Conservation (phyloP, 1,140 invertebrate species). For the Drosophila melanica region DNA sequence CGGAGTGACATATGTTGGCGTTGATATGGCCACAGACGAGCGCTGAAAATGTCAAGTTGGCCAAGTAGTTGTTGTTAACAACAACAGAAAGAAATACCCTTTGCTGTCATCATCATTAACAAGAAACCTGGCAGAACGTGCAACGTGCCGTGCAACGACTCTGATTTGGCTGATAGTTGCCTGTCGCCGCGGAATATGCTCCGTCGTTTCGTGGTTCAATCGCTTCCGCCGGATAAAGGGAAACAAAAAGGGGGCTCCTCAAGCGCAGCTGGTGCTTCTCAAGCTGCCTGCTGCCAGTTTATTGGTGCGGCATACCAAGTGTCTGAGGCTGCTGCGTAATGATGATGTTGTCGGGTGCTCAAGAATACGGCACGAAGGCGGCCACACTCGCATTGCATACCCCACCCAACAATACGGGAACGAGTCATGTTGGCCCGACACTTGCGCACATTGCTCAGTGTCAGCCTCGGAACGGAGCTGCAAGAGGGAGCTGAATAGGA, state of each 20-base stretch:
- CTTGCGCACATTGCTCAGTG: constrained; percentile 46
- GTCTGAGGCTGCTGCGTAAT: constrained; percentile 39
- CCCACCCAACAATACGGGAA: not conserved
- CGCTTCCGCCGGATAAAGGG: constrained; percentile 26
- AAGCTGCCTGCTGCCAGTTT: not conserved
- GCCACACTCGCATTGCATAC: constrained; percentile 13
- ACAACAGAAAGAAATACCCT: constrained; percentile 19
- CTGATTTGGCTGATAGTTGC: constrained; percentile 40
- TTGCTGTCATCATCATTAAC: constrained; percentile 49
- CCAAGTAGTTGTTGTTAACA: constrained; percentile 21
- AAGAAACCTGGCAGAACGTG: constrained; percentile 32
- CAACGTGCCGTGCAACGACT: constrained; percentile 5
- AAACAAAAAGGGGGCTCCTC: constrained; percentile 20
- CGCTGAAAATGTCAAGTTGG: constrained; percentile 46
- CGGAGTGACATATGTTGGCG: constrained; percentile 39
- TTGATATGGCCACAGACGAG: constrained; percentile 25
- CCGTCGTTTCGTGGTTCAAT: constrained; percentile 45
- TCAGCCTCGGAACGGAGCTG: constrained; percentile 25
- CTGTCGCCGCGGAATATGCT: constrained; percentile 12
- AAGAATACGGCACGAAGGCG: not conserved
- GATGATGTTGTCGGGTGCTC: constrained; percentile 53
- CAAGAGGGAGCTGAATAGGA: constrained; percentile 19
- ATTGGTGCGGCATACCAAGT: constrained; percentile 1
- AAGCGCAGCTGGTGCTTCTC: not conserved
- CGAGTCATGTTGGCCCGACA: constrained; percentile 22